A percentile compares a stretch with the other conserved stretches of the same genome.
phyloP scores from a whole-genome alignment of 1,140 invertebrate species.

The Watersipora subatra region DNA sequence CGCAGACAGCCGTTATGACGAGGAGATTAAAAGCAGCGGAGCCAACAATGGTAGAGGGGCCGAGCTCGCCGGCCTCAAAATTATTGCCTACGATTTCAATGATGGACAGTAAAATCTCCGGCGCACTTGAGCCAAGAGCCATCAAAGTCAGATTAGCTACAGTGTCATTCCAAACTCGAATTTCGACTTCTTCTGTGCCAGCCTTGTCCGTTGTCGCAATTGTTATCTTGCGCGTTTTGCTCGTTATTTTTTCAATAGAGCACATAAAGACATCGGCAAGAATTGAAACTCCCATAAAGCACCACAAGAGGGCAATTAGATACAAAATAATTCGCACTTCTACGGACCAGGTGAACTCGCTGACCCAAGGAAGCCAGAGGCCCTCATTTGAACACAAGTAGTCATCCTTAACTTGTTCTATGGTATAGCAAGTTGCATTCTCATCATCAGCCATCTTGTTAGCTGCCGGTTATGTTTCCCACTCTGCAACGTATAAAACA shows the following conservation, averaged over 20 bases:
- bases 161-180: constrained; percentile 51
- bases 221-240: constrained; percentile 47
- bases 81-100: constrained; percentile 50
- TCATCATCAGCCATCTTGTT: not conserved
- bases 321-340: constrained; percentile 43
- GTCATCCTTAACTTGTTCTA: constrained; percentile 13
- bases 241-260: constrained; percentile 53
- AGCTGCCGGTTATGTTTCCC: not conserved
- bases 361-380: constrained; percentile 46
- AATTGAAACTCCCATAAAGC: constrained; percentile 47
- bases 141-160: constrained; percentile 56
- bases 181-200: constrained; percentile 18
- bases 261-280: constrained; percentile 52
- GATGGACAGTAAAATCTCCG: constrained; percentile 52
- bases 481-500: no score
- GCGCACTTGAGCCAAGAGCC: constrained; percentile 53
- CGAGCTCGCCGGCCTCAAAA: constrained; percentile 45
- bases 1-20: constrained; percentile 48
- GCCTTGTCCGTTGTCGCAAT: constrained; percentile 22
- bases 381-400: constrained; percentile 42
- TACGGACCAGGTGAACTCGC: constrained; percentile 45
- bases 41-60: constrained; percentile 55
- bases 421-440: constrained; percentile 9
- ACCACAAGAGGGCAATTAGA: constrained; percentile 46
- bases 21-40: constrained; percentile 54